These are phyloP conservation scores for Tympanoctomys barrerae DNA, from an alignment of 2,797 vertebrate species.

Conservation along the genomic window DNA sequence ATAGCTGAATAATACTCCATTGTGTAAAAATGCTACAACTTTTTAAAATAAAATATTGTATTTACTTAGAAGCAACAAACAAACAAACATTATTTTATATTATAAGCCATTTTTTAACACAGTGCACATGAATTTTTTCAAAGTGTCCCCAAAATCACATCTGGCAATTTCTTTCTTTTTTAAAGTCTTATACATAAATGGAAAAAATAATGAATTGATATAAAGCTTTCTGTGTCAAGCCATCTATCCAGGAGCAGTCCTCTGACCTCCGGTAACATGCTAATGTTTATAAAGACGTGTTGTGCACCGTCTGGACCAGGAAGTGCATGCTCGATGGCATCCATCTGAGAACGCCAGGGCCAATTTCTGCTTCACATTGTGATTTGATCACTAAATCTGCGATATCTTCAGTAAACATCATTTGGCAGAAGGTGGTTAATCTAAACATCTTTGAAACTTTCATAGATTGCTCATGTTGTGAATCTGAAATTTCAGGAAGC, in stretches of 20 bases:
- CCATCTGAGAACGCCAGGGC: background rate
- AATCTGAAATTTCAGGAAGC: conserved; percentile 52
- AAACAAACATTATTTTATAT: background rate
- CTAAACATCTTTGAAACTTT: conserved; percentile 61
- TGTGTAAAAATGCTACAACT: too few relatives aligned
- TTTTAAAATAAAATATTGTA: too few relatives aligned
- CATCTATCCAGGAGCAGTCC: background rate
- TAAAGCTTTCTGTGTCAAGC: background rate
- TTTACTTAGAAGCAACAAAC: too few relatives aligned
- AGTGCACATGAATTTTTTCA: background rate
- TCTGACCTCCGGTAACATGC: background rate
- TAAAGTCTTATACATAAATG: background rate
- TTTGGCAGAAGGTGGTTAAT: conserved; percentile 60
- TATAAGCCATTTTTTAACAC: background rate
- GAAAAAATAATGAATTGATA: background rate
- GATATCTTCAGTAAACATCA: conserved; percentile 36
- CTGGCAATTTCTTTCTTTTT: too few relatives aligned
- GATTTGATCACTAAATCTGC: conserved; percentile 45
- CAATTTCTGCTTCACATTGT: background rate
- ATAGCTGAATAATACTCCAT: too few relatives aligned
- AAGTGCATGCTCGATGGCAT: background rate
- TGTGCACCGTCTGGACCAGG: background rate
- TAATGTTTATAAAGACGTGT: background rate
- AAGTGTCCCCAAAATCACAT: background rate
- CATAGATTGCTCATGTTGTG: conserved; percentile 33